Evolutionary conservation across 2,113 vertebrate genomes (phyloP).

Genomic region (Lepus americanus): DNA sequence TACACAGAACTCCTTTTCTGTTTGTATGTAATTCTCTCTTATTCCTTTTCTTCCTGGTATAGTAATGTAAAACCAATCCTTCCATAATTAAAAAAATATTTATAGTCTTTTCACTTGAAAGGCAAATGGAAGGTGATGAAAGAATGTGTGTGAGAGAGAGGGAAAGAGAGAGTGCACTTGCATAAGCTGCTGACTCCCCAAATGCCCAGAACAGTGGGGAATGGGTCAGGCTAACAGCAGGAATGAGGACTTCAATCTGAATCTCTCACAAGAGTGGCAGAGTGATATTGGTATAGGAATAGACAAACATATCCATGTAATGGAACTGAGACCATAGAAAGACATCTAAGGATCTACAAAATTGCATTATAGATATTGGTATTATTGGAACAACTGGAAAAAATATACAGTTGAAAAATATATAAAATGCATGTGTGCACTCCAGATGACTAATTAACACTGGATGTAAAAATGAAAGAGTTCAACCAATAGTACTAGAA

Average conservation of each 20-base stretch:
- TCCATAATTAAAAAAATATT: neutral
- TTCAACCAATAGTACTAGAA: too few relatives aligned
- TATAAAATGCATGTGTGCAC: neutral
- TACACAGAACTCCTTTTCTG: neutral
- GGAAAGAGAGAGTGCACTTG: too few relatives aligned
- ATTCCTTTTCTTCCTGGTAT: slow-evolving; percentile 6
- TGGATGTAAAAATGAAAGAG: too few relatives aligned
- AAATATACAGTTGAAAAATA: neutral
- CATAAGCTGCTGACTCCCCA: too few relatives aligned
- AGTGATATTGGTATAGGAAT: neutral
- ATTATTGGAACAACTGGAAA: neutral
- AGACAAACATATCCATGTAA: neutral
- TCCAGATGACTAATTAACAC: neutral
- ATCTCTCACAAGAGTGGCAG: neutral
- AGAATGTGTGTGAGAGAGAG: too few relatives aligned
- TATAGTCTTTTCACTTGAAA: neutral
- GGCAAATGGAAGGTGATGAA: too few relatives aligned
- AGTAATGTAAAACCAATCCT: neutral
- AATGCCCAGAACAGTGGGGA: too few relatives aligned
- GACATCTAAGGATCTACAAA: neutral
- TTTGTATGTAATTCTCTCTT: neutral
- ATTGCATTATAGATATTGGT: neutral
- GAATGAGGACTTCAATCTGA: too few relatives aligned
- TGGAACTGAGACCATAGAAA: neutral
- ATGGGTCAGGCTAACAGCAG: too few relatives aligned